These are phyloP conservation scores for Petrocephalus sullivani DNA, from an alignment of 2,797 vertebrate species.

Conservation along the genomic window DNA sequence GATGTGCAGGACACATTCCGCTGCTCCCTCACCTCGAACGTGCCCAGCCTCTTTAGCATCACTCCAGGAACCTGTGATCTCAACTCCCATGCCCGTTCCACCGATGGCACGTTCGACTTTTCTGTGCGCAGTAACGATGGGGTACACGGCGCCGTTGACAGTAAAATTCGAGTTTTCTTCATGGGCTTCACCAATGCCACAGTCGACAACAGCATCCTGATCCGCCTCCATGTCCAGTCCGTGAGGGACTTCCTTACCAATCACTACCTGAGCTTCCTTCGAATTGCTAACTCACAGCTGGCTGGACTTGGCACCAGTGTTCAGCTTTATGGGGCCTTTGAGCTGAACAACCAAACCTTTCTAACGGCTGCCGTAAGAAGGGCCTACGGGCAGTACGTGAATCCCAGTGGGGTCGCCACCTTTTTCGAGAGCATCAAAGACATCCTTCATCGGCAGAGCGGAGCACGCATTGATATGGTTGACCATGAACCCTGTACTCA, in stretches of 20 bases:
- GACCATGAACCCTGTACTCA: conserved; percentile 85
- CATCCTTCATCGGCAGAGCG: conserved; percentile 81
- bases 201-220: conserved; percentile 89
- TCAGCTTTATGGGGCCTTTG: conserved; percentile 81
- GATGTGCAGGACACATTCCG: conserved; percentile 86
- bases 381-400: conserved; percentile 79
- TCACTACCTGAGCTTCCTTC: conserved; percentile 88
- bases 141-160: conserved; percentile 79
- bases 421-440: conserved; percentile 99
- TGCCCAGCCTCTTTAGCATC: conserved; percentile 82
- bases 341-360: conserved; percentile 83
- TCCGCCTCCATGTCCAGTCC: conserved; percentile 69
- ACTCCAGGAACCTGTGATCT: conserved; percentile 79
- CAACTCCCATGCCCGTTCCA: conserved; percentile 75
- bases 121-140: conserved; percentile 81
- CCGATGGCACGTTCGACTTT: conserved; percentile 88
- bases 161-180: conserved; percentile 78
- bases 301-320: conserved; percentile 83
- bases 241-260: conserved; percentile 78
- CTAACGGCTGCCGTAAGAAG: conserved; percentile 84
- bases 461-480: conserved; percentile 83
- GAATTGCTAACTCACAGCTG: conserved; percentile 83
- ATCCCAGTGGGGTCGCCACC: conserved; percentile 84
- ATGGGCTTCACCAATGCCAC: conserved; percentile 80
- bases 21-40: conserved; percentile 82